Evolutionary conservation across 1,140 invertebrate species (phyloP).

Genomic region (Polyergus mexicanus): DNA sequence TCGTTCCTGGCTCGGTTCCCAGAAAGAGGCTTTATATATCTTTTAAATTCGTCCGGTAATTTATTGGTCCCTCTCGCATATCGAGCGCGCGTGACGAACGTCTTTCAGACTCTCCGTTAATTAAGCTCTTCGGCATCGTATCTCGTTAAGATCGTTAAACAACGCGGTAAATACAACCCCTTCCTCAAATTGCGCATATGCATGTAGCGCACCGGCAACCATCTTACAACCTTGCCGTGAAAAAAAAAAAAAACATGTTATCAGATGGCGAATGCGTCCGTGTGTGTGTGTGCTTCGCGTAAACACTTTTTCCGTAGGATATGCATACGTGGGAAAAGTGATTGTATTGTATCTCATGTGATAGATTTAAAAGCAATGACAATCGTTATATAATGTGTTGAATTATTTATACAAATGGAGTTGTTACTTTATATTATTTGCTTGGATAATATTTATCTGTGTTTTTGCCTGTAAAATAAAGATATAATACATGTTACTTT

Average conservation of each 20-base stretch:
- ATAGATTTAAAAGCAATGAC: neutral
- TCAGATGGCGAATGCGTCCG: constrained; percentile 25
- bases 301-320: neutral
- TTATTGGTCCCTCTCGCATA: constrained; percentile 26
- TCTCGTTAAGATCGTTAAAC: constrained; percentile 43
- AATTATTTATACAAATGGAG: neutral
- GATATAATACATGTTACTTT: neutral
- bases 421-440: neutral
- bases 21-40: constrained; percentile 4
- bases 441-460: neutral
- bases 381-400: neutral
- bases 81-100: constrained; percentile 34
- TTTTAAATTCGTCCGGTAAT: constrained; percentile 55
- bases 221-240: neutral
- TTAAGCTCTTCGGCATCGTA: constrained; percentile 52
- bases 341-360: no score
- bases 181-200: constrained; percentile 36
- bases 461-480: neutral
- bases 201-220: constrained; percentile 5
- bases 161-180: constrained; percentile 13
- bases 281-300: neutral
- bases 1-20: constrained; percentile 8
- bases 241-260: constrained; percentile 19
- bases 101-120: constrained; percentile 38
- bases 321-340: neutral